Conservation (phyloP, 1,140 invertebrate genomes). For the Sinella curviseta region DNA sequence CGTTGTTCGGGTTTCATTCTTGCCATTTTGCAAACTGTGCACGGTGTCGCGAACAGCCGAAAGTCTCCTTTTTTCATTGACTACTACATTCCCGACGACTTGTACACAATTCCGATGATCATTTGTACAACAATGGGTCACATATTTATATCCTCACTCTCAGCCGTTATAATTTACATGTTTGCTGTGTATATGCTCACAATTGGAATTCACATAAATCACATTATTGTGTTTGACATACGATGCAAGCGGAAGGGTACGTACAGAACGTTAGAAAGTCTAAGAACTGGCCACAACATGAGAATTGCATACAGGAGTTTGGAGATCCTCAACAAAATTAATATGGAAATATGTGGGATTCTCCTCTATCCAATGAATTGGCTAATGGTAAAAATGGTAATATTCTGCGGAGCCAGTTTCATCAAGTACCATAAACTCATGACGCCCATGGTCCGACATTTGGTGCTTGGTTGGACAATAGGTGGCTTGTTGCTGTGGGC, state of each 20-base stretch:
- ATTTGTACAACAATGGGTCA: neutral
- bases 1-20: neutral
- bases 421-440: neutral
- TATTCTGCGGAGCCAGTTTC: neutral
- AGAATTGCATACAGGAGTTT: neutral
- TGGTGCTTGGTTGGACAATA: neutral
- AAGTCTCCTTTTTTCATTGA: neutral
- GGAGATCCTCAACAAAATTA: neutral
- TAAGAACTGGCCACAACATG: neutral
- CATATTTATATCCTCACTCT: neutral
- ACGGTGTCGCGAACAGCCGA: neutral
- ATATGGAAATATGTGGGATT: neutral
- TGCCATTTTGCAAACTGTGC: neutral
- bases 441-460: neutral
- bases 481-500: neutral
- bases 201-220: neutral
- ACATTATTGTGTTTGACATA: neutral
- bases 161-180: neutral
- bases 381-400: neutral
- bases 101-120: neutral
- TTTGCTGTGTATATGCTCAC: neutral
- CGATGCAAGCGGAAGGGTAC: neutral
- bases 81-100: neutral
- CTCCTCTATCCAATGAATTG: slow-evolving; percentile 1
- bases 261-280: neutral